Conservation (phyloP, 1,140 invertebrate genomes). For the Anagrus nilaparvatae region DNA sequence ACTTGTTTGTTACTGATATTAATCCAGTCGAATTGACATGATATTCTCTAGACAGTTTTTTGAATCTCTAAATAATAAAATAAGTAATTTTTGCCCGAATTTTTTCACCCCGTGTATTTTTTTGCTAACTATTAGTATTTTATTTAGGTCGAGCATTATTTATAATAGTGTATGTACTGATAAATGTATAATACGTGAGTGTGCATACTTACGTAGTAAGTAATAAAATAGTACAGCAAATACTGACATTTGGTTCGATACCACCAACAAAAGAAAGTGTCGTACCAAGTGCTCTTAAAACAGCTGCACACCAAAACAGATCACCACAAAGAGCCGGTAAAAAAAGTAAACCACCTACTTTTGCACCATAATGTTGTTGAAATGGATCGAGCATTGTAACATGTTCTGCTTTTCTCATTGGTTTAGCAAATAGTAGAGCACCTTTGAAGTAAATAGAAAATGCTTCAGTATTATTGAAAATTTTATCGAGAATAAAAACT, state of each 20-base stretch:
- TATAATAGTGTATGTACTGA: background rate
- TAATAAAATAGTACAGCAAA: slow-evolving; percentile 32
- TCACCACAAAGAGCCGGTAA: slow-evolving; percentile 71
- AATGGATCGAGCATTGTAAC: slow-evolving; percentile 84
- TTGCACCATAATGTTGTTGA: slow-evolving; percentile 62
- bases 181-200: background rate
- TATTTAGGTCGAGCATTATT: background rate
- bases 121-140: no score
- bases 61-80: no score
- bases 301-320: slow-evolving; percentile 68
- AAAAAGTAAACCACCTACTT: slow-evolving; percentile 69
- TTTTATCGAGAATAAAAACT: no score
- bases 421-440: slow-evolving; percentile 67
- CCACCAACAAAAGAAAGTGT: slow-evolving; percentile 34
- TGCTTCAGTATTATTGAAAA: no score
- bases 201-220: slow-evolving; percentile 30
- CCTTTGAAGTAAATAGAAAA: no score
- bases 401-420: slow-evolving; percentile 69
- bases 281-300: slow-evolving; percentile 64
- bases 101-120: no score
- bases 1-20: no score
- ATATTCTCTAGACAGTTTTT: no score
- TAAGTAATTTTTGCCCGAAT: no score
- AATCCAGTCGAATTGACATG: no score
- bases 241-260: slow-evolving; percentile 32